These are phyloP conservation scores for Petrocephalus microphthalmus DNA, from an alignment of 2,113 vertebrate genomes.

Conservation along the genomic window DNA sequence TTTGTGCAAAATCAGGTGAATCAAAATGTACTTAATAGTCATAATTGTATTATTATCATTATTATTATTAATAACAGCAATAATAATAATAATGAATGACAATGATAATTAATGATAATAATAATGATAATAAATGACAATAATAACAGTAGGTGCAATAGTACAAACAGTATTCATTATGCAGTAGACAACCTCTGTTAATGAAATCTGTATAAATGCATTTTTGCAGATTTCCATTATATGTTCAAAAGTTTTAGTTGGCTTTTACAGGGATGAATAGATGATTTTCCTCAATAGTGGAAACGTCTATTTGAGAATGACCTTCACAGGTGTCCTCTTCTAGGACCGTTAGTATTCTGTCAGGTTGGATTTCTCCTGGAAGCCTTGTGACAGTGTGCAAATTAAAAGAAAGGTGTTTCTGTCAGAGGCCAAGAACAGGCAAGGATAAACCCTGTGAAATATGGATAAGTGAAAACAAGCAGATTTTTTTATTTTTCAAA, in stretches of 20 bases:
- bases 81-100: too few relatives aligned
- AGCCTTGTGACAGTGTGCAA: constrained; percentile 21
- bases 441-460: constrained; percentile 24
- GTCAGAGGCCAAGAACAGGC: constrained; percentile 23
- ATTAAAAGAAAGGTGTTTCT: constrained; percentile 11
- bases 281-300: neutral
- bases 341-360: constrained; percentile 25
- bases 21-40: neutral
- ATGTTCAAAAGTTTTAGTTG: neutral
- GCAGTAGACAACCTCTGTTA: neutral
- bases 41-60: neutral
- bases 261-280: neutral
- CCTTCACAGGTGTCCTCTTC: constrained; percentile 16
- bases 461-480: neutral
- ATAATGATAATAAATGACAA: neutral
- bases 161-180: neutral
- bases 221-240: neutral
- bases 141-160: neutral
- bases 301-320: constrained; percentile 7
- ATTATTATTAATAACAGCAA: neutral
- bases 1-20: neutral
- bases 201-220: neutral
- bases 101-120: too few relatives aligned
- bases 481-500: neutral
- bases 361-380: constrained; percentile 17